Evolutionary conservation across 1,140 invertebrate genomes (phyloP), one percentile per base, ranked within the genome.

Genomic region (Meteorus sp.): DNA sequence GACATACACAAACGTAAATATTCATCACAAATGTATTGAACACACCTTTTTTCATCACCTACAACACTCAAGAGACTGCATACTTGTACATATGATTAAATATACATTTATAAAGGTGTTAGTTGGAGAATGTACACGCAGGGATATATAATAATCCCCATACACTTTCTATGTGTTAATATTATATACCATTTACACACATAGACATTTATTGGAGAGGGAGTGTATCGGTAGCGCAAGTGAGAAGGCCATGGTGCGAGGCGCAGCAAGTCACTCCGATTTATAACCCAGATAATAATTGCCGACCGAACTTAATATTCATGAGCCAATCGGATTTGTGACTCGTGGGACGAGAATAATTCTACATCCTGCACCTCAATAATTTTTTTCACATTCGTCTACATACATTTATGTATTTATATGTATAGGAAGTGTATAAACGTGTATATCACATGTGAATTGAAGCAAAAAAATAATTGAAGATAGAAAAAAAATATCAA

Each of bases 281-380:
- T 80, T 80, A 80, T 78, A 80, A 79, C 76, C 74, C 75, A 77
- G 78, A 80, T 80, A 77, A 80, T 80, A 78, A 80, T 80, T 80
- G 78, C 76, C 67, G 75, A 70, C 73, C 74, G 72, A 78, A 79
- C 78, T 80, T 79, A 80, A 80, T 80, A 80, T 80, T 80, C 78
- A 80, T 80, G 78, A 80, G 76, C 77, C 77, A 80, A 80, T 80
- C 76, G 78, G 76, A 80, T 80, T 78, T 77, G 76, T 75, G 67
- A 72, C 72, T 69, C 68, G 72, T 68, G 74, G 73, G 74, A 76
- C 70, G 68, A 71, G 70, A 74, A 51, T 29, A 37, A 33, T 25
- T 39, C 33, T 27, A 17, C 41, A 17, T 37, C 19, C 27, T 27
- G 41, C 44, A 29, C 47, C 23, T 8, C 44, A 60, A 51, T n/a